These are phyloP conservation scores for Plusia festucae DNA, from an alignment of 2,888 invertebrate genomes.

Conservation along the genomic window DNA sequence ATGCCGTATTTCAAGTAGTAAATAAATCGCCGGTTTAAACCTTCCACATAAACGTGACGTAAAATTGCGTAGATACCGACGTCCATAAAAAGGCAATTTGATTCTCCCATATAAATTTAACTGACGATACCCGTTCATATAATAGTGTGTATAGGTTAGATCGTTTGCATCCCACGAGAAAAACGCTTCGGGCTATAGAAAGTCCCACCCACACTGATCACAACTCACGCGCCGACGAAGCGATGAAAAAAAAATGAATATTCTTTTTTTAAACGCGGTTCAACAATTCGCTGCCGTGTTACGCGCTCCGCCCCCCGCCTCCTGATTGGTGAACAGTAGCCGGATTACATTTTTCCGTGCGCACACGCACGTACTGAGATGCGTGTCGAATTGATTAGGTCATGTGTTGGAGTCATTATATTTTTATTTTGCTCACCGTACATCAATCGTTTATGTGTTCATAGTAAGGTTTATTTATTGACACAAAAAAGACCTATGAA, in stretches of 20 bases:
- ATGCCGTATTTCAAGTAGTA: slow-evolving; percentile 1
- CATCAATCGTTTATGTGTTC: neutral
- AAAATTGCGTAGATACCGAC: slow-evolving; percentile 36
- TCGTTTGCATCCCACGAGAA: slow-evolving; percentile 79
- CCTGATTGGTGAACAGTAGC: slow-evolving; percentile 85
- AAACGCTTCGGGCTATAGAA: slow-evolving; percentile 83
- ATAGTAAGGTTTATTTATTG: neutral
- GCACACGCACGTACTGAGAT: slow-evolving; percentile 57
- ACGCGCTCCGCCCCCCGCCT: slow-evolving; percentile 81
- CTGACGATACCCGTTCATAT: slow-evolving; percentile 55
- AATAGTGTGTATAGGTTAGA: slow-evolving; percentile 59
- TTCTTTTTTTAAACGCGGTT: slow-evolving; percentile 75
- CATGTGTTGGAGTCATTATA: slow-evolving; percentile 36
- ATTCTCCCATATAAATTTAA: slow-evolving; percentile 61
- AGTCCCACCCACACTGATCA: slow-evolving; percentile 84
- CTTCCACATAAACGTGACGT: slow-evolving; percentile 20
- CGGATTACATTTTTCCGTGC: slow-evolving; percentile 68
- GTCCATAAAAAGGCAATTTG: slow-evolving; percentile 50
- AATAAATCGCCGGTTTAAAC: slow-evolving; percentile 28
- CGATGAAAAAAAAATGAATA: slow-evolving; percentile 63
- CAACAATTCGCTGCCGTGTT: slow-evolving; percentile 82
- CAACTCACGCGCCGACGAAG: slow-evolving; percentile 64
- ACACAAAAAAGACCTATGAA: neutral
- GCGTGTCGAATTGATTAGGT: slow-evolving; percentile 63
- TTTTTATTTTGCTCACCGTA: slow-evolving; percentile 9